Evolutionary conservation across 2,113 vertebrate genomes (phyloP).

Genomic region (Spea bombifrons): DNA sequence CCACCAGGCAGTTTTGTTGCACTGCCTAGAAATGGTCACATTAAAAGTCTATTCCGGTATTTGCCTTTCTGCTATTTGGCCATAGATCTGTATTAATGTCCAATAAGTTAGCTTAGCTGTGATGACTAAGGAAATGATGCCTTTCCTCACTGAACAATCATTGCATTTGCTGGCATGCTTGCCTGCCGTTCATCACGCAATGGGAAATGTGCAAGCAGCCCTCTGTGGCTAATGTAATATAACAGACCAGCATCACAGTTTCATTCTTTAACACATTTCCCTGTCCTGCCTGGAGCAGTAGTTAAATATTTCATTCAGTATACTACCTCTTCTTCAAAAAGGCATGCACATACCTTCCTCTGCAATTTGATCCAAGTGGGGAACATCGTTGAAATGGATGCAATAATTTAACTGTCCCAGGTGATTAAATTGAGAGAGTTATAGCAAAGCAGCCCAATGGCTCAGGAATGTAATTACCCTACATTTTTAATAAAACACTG

Average conservation of each 20-base stretch:
- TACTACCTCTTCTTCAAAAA: constrained; percentile 20
- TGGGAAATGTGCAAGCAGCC: constrained; percentile 36
- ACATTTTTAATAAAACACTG: no score
- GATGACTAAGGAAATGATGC: constrained; percentile 38
- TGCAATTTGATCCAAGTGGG: background rate
- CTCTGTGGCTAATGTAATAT: constrained; percentile 43
- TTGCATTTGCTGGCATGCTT: constrained; percentile 36
- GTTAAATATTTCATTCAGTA: constrained; percentile 36
- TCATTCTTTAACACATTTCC: constrained; percentile 34
- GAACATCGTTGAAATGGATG: constrained; percentile 12
- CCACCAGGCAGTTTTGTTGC: background rate
- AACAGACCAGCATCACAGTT: constrained; percentile 38
- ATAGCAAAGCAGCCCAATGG: background rate
- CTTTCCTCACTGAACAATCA: constrained; percentile 38
- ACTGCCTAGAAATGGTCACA: constrained; percentile 20
- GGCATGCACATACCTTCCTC: constrained; percentile 15
- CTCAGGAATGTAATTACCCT: no score
- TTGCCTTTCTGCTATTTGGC: constrained; percentile 17
- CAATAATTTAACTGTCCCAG: background rate
- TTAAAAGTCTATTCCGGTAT: constrained; percentile 20
- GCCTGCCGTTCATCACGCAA: constrained; percentile 37
- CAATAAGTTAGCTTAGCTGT: constrained; percentile 42
- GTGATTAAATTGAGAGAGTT: background rate
- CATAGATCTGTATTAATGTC: constrained; percentile 42
- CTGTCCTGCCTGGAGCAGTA: constrained; percentile 34